phyloP scores from a whole-genome alignment of 37 sponge, comb jelly and placozoan genomes.

The Bolinopsis microptera region DNA sequence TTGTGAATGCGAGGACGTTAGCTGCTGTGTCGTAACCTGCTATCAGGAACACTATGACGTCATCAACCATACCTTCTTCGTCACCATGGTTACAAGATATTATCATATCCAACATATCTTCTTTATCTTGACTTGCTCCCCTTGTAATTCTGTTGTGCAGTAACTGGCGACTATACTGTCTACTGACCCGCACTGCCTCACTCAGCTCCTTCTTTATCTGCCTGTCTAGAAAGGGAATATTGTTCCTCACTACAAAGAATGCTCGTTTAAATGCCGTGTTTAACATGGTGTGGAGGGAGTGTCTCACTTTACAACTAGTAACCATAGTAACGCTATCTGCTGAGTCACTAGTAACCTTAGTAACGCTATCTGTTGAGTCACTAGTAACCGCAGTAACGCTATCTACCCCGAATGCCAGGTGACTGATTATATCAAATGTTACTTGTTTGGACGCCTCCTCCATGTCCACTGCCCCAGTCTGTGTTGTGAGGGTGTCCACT shows the following conservation, averaged over 20 bases:
- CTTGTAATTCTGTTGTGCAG: not conserved
- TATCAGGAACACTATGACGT: conserved; percentile 7
- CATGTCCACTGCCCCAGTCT: not conserved
- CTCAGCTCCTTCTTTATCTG: not conserved
- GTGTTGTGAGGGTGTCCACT: not conserved
- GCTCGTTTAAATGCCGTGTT: not conserved
- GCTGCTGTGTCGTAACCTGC: conserved; percentile 39
- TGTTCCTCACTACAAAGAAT: not conserved
- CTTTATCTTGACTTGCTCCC: not conserved
- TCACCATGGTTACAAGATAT: not conserved
- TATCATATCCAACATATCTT: conserved; percentile 19
- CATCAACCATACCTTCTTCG: conserved; percentile 12
- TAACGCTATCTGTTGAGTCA: no score
- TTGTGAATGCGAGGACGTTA: not conserved
- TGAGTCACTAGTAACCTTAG: not conserved
- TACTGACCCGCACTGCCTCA: not conserved
- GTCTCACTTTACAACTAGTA: not conserved
- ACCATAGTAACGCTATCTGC: not conserved
- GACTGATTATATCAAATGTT: not conserved
- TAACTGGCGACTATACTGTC: not conserved
- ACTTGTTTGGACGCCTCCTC: not conserved
- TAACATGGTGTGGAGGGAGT: not conserved
- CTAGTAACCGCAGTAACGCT: not conserved
- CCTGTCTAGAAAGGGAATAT: not conserved
- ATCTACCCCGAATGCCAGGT: not conserved